These are phyloP conservation scores for Chlamydotis undulata DNA, from an alignment of 2,113 vertebrate species.

Conservation along the genomic window DNA sequence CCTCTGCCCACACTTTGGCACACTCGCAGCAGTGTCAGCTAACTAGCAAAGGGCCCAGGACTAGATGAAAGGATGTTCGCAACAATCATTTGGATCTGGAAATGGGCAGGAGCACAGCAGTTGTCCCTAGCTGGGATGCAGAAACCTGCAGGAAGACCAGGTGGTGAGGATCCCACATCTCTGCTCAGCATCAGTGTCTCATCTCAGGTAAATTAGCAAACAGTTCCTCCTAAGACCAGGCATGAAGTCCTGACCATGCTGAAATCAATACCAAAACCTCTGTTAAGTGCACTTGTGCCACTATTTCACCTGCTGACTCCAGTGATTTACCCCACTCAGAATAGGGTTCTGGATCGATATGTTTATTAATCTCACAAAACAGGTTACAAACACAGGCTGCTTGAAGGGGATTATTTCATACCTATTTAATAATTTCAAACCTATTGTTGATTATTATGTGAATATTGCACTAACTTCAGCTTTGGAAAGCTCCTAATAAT, in stretches of 20 bases:
- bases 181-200: neutral
- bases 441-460: neutral
- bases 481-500: neutral
- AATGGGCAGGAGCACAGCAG: neutral
- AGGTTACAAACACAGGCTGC: neutral
- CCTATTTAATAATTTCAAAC: neutral
- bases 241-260: neutral
- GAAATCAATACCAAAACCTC: neutral
- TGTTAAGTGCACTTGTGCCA: neutral
- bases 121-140: neutral
- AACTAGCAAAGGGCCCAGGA: neutral
- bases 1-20: neutral
- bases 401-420: neutral
- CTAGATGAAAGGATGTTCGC: neutral
- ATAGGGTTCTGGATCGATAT: neutral
- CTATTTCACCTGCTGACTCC: neutral
- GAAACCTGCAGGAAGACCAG: neutral
- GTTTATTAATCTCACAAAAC: neutral
- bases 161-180: accelerated
- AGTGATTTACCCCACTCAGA: neutral
- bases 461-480: neutral
- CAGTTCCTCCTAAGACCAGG: neutral
- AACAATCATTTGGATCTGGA: neutral
- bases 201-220: neutral
- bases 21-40: neutral